Evolutionary conservation across 2,113 vertebrate species (phyloP).

Genomic region (Drymodes brunneopygia): DNA sequence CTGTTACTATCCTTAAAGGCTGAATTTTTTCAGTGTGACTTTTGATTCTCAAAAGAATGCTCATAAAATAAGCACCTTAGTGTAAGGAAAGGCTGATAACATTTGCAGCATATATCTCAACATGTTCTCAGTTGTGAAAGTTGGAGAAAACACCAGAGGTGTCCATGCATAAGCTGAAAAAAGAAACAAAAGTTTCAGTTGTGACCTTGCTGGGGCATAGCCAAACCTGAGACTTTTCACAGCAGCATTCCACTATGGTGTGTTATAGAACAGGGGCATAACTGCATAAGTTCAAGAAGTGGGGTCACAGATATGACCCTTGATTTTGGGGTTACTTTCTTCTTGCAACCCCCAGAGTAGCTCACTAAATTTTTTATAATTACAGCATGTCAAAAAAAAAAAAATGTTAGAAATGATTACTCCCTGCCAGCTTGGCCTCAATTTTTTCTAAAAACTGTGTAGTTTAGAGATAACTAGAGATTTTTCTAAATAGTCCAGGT

Average conservation of each 20-base stretch:
- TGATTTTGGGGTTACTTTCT: neutral
- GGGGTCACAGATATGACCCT: neutral
- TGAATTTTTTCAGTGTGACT: neutral
- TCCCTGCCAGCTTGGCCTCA: neutral
- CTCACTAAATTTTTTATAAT: neutral
- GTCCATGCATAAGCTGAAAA: neutral
- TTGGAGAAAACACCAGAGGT: neutral
- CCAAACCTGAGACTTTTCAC: neutral
- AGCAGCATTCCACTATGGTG: accelerated
- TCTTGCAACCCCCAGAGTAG: neutral
- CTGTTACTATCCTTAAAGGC: neutral
- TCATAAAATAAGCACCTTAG: neutral
- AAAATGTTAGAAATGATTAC: neutral
- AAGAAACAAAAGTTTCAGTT: neutral
- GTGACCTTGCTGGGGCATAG: neutral
- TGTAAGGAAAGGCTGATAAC: neutral
- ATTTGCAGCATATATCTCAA: neutral
- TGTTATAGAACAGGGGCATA: neutral
- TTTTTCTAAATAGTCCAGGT: neutral
- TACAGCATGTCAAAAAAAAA: neutral
- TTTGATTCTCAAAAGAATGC: neutral
- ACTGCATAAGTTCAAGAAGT: too few relatives aligned
- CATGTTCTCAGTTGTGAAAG: neutral
- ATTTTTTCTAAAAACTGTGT: neutral
- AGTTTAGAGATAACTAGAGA: neutral